phyloP scores from a whole-genome alignment of 2,888 invertebrate species.

The Rhogogaster chlorosoma region DNA sequence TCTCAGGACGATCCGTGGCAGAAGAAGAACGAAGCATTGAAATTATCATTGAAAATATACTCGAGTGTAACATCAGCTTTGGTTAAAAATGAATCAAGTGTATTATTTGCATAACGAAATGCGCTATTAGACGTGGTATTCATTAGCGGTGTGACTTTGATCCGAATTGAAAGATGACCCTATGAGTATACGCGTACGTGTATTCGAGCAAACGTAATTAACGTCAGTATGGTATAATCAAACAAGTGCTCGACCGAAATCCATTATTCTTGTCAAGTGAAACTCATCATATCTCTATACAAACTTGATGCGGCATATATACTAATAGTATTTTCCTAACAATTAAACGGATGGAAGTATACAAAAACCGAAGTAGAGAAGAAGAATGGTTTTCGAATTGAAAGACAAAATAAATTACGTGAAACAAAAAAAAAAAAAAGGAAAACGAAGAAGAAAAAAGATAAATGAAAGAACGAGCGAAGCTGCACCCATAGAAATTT shows the following conservation, averaged over 20 bases:
- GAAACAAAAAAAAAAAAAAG: background rate
- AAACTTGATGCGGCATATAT: background rate
- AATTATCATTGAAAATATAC: background rate
- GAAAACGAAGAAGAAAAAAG: background rate
- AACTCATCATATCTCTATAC: constrained; percentile 11
- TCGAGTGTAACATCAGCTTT: background rate
- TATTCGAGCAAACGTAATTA: constrained; percentile 39
- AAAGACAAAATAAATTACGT: background rate
- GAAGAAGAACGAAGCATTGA: background rate
- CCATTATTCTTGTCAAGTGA: constrained; percentile 37
- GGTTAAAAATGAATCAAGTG: background rate
- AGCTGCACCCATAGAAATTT: background rate
- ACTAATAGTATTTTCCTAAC: background rate
- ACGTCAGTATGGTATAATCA: constrained; percentile 23
- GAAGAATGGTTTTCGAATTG: background rate
- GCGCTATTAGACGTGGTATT: constrained; percentile 13
- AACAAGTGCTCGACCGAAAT: constrained; percentile 36
- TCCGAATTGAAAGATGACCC: constrained; percentile 35
- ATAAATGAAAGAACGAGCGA: background rate
- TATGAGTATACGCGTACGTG: background rate
- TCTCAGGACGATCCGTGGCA: background rate
- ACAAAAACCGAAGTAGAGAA: background rate
- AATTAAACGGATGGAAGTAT: background rate
- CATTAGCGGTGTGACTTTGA: constrained; percentile 32
- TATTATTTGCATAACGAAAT: constrained; percentile 29